phyloP scores from a whole-genome alignment of 2,113 vertebrate genomes.

The Indicator indicator region DNA sequence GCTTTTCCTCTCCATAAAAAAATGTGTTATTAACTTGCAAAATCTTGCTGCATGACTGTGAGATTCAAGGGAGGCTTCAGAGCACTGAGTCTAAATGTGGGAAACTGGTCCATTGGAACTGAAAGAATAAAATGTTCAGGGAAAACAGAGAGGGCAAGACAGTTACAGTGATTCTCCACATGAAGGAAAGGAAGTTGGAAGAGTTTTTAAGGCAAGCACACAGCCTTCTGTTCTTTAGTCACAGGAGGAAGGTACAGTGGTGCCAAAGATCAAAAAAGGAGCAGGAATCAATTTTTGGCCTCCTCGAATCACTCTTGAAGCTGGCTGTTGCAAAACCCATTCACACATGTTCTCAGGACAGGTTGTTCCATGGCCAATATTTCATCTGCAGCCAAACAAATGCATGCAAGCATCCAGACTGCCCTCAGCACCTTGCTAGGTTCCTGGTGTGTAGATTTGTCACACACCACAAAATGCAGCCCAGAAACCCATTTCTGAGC shows the following conservation, averaged over 20 bases:
- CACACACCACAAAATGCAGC: neutral
- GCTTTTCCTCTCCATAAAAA: constrained; percentile 42
- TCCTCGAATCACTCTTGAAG: neutral
- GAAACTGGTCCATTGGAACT: neutral
- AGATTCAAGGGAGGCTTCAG: neutral
- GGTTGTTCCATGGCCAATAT: neutral
- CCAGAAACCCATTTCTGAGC: neutral
- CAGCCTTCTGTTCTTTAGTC: neutral
- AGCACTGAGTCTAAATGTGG: neutral
- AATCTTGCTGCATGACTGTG: neutral
- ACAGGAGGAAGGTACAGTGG: neutral
- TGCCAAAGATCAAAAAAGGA: neutral
- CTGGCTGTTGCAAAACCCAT: neutral
- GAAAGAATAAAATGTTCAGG: neutral
- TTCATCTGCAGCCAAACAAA: neutral
- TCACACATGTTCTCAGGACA: neutral
- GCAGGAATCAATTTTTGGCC: neutral
- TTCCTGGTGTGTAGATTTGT: neutral
- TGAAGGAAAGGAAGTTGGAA: neutral
- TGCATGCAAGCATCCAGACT: neutral
- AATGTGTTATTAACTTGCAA: constrained; percentile 33
- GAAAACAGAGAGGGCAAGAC: neutral
- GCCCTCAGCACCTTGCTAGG: neutral
- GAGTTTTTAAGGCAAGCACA: neutral
- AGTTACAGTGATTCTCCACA: neutral